Conservation (phyloP, 2,113 vertebrate genomes). For the Indicator indicator region DNA sequence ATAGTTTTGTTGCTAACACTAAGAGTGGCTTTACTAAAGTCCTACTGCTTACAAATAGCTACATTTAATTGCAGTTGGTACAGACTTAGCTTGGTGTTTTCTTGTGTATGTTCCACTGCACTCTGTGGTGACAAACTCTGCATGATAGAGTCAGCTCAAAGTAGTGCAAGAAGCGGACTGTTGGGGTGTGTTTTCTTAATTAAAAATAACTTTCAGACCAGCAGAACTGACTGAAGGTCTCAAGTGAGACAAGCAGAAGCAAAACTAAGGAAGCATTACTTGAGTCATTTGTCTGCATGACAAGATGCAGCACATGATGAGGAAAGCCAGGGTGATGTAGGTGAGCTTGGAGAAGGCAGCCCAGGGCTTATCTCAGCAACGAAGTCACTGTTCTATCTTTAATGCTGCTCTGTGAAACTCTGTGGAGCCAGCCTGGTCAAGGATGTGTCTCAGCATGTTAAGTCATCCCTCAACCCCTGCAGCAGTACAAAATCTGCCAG, state of each 20-base stretch:
- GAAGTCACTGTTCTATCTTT: background rate
- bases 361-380: background rate
- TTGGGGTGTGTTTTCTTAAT: background rate
- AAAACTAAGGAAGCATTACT: background rate
- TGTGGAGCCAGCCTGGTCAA: background rate
- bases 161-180: background rate
- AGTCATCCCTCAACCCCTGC: background rate
- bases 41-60: background rate
- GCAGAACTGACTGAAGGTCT: background rate
- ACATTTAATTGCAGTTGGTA: background rate
- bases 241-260: background rate
- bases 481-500: background rate
- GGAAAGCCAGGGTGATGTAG: background rate
- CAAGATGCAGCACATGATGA: background rate
- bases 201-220: background rate
- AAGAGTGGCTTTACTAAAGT: background rate
- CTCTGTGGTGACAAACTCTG: background rate
- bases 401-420: background rate
- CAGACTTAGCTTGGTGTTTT: background rate
- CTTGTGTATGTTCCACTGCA: background rate
- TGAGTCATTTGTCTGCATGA: background rate
- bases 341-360: background rate
- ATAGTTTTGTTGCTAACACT: background rate
- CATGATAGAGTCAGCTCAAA: background rate
- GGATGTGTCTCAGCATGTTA: background rate